A percentile compares a stretch with the other conserved stretches of the same genome.
These are phyloP conservation scores for Drosophila histrio DNA, from an alignment of 2,888 invertebrate species.

Conservation along the genomic window DNA sequence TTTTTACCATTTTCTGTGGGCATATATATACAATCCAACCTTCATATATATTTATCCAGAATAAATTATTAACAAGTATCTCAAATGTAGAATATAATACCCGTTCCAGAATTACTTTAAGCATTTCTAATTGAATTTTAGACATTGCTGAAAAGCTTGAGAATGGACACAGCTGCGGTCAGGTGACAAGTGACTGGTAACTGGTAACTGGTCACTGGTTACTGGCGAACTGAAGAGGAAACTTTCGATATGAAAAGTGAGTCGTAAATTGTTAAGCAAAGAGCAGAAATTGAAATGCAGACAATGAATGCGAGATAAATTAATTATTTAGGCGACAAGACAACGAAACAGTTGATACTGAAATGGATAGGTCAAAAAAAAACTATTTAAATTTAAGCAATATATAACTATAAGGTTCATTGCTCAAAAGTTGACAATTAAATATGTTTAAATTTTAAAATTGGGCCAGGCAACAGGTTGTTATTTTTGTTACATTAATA, in stretches of 20 bases:
- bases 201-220: background rate
- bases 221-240: background rate
- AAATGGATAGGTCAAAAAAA: background rate
- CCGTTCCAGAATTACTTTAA: slow-evolving; percentile 3
- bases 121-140: slow-evolving; percentile 17
- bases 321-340: slow-evolving; percentile 52
- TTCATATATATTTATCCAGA: no score
- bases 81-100: background rate
- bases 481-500: slow-evolving; percentile 30
- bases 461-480: slow-evolving; percentile 55
- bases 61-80: background rate
- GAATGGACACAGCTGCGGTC: slow-evolving; percentile 40
- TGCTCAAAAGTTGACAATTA: no score
- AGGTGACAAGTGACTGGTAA: background rate
- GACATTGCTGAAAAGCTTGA: slow-evolving; percentile 16
- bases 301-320: slow-evolving; percentile 30
- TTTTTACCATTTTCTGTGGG: no score
- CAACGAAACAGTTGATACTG: slow-evolving; percentile 3
- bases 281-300: slow-evolving; percentile 16
- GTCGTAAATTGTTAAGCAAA: slow-evolving; percentile 27
- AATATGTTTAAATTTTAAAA: background rate
- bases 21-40: no score
- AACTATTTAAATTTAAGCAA: background rate
- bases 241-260: slow-evolving; percentile 11
- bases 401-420: no score